Conservation (phyloP, 2,113 vertebrate genomes). For the Blennius ocellaris region DNA sequence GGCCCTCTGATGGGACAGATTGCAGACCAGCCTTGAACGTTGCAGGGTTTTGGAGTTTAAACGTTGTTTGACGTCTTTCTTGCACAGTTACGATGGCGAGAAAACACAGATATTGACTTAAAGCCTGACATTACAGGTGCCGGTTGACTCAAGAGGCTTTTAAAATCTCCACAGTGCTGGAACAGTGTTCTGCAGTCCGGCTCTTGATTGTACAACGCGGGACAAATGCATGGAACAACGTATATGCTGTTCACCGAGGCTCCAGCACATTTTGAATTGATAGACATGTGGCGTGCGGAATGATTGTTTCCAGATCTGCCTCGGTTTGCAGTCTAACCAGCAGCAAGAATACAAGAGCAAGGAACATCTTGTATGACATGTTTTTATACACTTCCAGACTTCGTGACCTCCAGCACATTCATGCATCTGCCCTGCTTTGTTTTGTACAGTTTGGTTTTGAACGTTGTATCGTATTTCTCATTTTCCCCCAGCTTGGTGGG, state of each 20-base stretch:
- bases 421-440: not conserved
- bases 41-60: too few relatives aligned
- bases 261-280: not conserved
- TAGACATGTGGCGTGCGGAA: not conserved
- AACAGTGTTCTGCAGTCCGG: not conserved
- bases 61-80: too few relatives aligned
- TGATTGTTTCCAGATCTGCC: conserved; percentile 1
- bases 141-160: not conserved
- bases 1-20: too few relatives aligned
- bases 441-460: conserved; percentile 22
- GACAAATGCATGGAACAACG: not conserved
- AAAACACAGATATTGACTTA: too few relatives aligned
- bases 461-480: conserved; percentile 11
- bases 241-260: not conserved
- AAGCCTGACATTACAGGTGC: not conserved
- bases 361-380: conserved; percentile 16
- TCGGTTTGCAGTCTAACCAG: conserved; percentile 4
- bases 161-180: not conserved
- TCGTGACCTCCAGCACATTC: not conserved
- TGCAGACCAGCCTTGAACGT: too few relatives aligned
- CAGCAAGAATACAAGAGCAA: not conserved
- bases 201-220: not conserved
- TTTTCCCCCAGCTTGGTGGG: conserved; percentile 18
- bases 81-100: too few relatives aligned
- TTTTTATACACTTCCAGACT: conserved; percentile 6